Percentiles rank a stretch among this genome's conserved stretches.
These are phyloP conservation scores for Gymnothorax reevesii DNA, from an alignment of 2,797 vertebrate genomes.

Conservation along the genomic window DNA sequence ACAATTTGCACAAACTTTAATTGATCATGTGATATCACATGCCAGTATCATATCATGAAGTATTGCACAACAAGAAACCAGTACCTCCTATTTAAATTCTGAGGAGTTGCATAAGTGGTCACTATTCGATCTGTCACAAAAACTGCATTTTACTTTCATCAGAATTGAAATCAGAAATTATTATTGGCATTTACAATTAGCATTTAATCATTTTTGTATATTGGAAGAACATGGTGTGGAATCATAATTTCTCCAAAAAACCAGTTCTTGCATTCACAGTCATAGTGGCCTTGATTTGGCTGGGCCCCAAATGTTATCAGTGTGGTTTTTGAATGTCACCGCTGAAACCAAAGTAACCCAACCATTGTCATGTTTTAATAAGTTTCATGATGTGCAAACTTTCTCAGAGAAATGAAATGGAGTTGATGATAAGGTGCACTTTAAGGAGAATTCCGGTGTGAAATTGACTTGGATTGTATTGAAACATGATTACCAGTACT, in stretches of 20 bases:
- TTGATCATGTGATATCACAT: background rate
- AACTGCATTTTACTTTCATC: too few species aligned
- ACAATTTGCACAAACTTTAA: background rate
- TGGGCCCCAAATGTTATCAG: background rate
- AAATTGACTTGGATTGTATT: too few species aligned
- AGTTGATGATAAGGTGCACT: too few species aligned
- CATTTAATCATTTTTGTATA: background rate
- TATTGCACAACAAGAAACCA: background rate
- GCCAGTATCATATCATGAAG: background rate
- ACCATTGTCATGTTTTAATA: background rate
- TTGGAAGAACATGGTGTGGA: background rate
- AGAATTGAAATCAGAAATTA: background rate
- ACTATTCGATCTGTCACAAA: background rate
- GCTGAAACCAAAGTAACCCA: background rate
- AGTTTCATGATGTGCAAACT: background rate
- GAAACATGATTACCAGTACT: too few species aligned
- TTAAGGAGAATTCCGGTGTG: too few species aligned
- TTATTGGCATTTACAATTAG: background rate
- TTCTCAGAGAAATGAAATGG: too few species aligned
- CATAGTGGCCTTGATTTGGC: background rate
- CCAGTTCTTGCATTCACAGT: background rate
- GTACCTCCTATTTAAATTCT: background rate
- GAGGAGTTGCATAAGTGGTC: background rate
- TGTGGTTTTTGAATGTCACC: background rate
- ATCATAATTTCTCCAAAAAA: background rate